A percentile compares a stretch with the other conserved stretches of the same genome.
phyloP scores from a whole-genome alignment of 2,797 vertebrate genomes.

The Benthosema pterotum region DNA sequence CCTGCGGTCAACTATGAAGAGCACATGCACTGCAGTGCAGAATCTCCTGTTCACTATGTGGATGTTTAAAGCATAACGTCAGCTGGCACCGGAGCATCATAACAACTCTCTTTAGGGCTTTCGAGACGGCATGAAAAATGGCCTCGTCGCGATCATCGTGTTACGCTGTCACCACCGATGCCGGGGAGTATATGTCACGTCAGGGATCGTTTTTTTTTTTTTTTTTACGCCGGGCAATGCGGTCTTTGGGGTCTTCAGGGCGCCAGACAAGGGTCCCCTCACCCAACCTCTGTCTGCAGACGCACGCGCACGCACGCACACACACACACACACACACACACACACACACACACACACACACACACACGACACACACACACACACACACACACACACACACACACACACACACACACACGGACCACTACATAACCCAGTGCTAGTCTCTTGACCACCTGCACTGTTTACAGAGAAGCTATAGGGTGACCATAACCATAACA shows the following conservation, averaged over 20 bases:
- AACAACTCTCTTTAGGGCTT: neutral
- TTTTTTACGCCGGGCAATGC: slow-evolving; percentile 46
- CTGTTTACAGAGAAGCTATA: no score
- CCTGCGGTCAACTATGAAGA: neutral
- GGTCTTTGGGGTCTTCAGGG: slow-evolving; percentile 46
- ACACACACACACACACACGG: no score
- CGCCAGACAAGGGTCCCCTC: slow-evolving; percentile 38
- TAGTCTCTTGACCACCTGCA: no score
- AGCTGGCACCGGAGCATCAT: neutral
- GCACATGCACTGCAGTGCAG: no score
- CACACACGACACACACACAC: no score
- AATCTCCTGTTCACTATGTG: neutral
- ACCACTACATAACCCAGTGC: no score
- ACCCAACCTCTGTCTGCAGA: slow-evolving; percentile 31
- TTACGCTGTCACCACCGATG: slow-evolving; percentile 66
- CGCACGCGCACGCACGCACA: neutral
- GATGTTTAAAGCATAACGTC: slow-evolving; percentile 13
- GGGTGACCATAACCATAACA: no score
- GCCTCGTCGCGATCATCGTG: slow-evolving; percentile 48
- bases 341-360: no score
- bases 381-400: no score
- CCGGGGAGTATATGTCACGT: slow-evolving; percentile 36
- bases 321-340: no score
- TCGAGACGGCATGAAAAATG: slow-evolving; percentile 2
- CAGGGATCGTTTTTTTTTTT: no score